These are phyloP conservation scores for Tragelaphus eurycerus DNA, from an alignment of 2,797 vertebrate species.

Conservation along the genomic window DNA sequence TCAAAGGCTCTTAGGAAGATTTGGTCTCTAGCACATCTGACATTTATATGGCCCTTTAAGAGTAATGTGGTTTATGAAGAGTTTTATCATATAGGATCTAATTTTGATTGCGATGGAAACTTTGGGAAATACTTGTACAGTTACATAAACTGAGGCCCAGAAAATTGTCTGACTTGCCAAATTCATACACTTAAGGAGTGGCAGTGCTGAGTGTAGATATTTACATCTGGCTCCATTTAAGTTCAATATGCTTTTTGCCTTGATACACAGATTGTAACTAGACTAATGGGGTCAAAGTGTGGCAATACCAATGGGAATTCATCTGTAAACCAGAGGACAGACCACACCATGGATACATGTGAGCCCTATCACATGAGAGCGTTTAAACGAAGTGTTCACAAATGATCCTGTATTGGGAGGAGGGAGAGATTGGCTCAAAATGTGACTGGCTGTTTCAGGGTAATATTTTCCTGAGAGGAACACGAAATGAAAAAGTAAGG, in stretches of 20 bases:
- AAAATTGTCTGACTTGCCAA: not conserved
- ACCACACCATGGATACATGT: not conserved
- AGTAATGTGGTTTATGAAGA: not conserved
- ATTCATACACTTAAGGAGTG: not conserved
- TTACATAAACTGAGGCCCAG: not conserved
- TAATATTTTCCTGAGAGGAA: not conserved
- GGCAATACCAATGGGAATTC: not conserved
- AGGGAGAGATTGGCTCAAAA: not conserved
- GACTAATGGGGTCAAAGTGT: not conserved
- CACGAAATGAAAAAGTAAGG: not conserved
- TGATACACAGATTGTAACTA: not conserved
- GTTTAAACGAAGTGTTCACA: not conserved
- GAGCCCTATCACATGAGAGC: not conserved
- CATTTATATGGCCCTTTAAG: not conserved
- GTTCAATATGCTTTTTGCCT: not conserved
- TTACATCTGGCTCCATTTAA: not conserved
- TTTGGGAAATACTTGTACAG: not conserved
- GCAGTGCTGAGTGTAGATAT: not conserved
- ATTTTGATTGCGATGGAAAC: not conserved
- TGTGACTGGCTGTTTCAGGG: not conserved
- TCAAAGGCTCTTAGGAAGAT: not conserved
- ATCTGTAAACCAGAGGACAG: not conserved
- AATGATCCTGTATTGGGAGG: not conserved
- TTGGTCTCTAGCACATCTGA: not conserved
- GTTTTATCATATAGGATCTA: not conserved